A percentile compares a stretch with the other conserved stretches of the same genome.
Conservation (phyloP, 2,797 vertebrate species). For the Vultur gryphus region DNA sequence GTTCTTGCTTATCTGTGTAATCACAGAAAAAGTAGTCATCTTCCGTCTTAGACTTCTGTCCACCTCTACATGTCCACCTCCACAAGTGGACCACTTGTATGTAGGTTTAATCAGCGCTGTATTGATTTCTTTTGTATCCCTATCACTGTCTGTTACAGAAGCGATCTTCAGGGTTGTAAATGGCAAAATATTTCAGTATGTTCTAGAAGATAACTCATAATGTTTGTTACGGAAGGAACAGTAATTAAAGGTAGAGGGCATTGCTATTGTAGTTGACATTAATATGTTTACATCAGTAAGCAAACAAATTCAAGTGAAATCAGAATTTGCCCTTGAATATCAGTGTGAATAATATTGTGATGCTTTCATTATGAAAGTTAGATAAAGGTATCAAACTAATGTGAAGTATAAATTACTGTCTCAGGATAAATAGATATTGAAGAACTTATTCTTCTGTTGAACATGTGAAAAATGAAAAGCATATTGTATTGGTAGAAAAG, state of each 20-base stretch:
- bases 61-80: no score
- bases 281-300: neutral
- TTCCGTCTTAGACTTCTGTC: neutral
- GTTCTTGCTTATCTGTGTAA: neutral
- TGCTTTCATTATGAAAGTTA: slow-evolving; percentile 23
- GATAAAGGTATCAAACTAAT: slow-evolving; percentile 6
- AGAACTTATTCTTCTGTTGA: slow-evolving; percentile 20
- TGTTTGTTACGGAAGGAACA: neutral
- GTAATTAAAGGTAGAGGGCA: neutral
- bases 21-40: neutral
- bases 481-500: neutral
- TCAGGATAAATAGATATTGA: slow-evolving; percentile 30
- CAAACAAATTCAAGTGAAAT: neutral
- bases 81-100: rapidly evolving
- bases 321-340: neutral
- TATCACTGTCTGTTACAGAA: slow-evolving; percentile 12
- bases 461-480: neutral
- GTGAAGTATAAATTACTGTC: slow-evolving; percentile 12
- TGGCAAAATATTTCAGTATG: neutral
- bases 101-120: slow-evolving; percentile 3
- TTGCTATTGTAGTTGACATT: neutral
- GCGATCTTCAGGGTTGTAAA: neutral
- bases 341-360: neutral
- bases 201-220: neutral
- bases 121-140: slow-evolving; percentile 8